Conservation (phyloP, 2,888 invertebrate genomes). For the Acrobeloides nanus region DNA sequence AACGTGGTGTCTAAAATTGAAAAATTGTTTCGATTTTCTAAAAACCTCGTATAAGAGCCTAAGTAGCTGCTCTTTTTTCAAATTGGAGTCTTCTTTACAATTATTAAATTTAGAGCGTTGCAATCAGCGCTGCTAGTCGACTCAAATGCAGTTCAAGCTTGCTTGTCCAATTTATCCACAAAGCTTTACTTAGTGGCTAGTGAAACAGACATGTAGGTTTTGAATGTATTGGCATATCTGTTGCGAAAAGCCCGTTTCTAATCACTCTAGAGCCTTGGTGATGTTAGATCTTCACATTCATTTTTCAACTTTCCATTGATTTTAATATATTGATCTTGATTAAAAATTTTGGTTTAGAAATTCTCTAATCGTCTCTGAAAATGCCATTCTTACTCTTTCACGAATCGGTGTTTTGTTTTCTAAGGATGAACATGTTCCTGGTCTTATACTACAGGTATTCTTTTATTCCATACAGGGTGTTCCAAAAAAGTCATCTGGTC, state of each 20-base stretch:
- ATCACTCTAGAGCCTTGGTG: too few relatives aligned
- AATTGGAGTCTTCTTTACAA: too few relatives aligned
- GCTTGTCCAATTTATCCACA: slow-evolving; percentile 91
- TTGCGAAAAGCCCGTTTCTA: too few relatives aligned
- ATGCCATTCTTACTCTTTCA: slow-evolving; percentile 92
- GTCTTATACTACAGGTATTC: slow-evolving; percentile 44
- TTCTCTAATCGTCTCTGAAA: slow-evolving; percentile 83
- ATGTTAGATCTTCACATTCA: not conserved
- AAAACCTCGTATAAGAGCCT: too few relatives aligned
- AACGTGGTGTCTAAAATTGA: too few relatives aligned
- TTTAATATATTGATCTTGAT: too few relatives aligned
- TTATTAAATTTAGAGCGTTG: slow-evolving; percentile 62
- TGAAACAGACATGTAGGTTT: slow-evolving; percentile 56
- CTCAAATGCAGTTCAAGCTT: slow-evolving; percentile 70
- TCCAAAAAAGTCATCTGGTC: too few relatives aligned
- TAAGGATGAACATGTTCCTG: slow-evolving; percentile 33
- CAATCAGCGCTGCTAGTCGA: slow-evolving; percentile 82
- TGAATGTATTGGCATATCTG: not conserved
- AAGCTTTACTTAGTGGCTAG: slow-evolving; percentile 75
- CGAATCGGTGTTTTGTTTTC: slow-evolving; percentile 70
- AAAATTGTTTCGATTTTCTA: too few relatives aligned
- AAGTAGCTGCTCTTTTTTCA: too few relatives aligned
- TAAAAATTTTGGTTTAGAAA: slow-evolving; percentile 62
- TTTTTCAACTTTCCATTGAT: slow-evolving; percentile 4
- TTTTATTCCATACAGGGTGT: too few relatives aligned